Conservation (phyloP, 1,140 invertebrate species). For the Penaeus indicus region DNA sequence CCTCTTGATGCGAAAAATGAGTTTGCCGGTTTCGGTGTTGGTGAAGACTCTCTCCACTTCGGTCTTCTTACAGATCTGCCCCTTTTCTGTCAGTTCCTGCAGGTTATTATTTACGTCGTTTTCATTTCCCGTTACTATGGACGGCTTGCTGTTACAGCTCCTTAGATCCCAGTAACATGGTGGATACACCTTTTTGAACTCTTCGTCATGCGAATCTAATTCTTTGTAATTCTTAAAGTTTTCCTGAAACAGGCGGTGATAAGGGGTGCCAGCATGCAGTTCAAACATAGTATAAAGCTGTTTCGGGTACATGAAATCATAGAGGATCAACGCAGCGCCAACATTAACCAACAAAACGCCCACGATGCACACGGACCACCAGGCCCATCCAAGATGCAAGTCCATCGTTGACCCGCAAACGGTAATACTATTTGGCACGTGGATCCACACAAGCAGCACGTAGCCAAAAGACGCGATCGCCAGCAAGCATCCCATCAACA, state of each 20-base stretch:
- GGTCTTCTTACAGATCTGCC: too few relatives aligned
- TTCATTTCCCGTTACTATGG: too few relatives aligned
- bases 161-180: too few relatives aligned
- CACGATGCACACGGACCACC: constrained; percentile 23
- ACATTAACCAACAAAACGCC: not conserved
- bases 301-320: constrained; percentile 19
- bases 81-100: too few relatives aligned
- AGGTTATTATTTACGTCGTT: too few relatives aligned
- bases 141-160: too few relatives aligned
- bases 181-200: too few relatives aligned
- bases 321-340: constrained; percentile 21
- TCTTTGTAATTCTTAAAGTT: too few relatives aligned
- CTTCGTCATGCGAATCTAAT: too few relatives aligned
- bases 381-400: constrained; percentile 18
- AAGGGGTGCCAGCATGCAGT: constrained; percentile 4
- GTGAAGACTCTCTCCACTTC: too few relatives aligned
- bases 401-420: constrained; percentile 10
- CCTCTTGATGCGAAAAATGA: too few relatives aligned
- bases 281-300: constrained; percentile 30
- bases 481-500: constrained; percentile 20
- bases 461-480: constrained; percentile 1
- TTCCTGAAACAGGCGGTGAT: not conserved
- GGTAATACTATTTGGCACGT: not conserved
- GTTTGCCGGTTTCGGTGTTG: too few relatives aligned
- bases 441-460: not conserved